Percentiles rank a stretch among this genome's conserved stretches.
Evolutionary conservation across 2,888 invertebrate species (phyloP).

Genomic region (Spialia ferax): DNA sequence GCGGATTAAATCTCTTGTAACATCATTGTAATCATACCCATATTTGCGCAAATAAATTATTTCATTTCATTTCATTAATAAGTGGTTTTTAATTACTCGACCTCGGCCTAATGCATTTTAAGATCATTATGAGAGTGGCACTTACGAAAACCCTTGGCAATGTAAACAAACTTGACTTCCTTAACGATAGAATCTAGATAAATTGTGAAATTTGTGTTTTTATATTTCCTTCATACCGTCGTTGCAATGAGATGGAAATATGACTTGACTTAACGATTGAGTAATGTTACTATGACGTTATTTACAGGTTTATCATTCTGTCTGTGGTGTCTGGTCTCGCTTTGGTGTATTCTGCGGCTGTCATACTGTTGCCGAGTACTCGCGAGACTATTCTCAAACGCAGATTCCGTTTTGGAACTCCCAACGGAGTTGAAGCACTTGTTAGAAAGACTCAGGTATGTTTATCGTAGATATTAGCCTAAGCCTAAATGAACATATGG

Average conservation of each 20-base stretch:
- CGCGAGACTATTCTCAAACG: slow-evolving; percentile 93
- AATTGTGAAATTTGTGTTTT: slow-evolving; percentile 20
- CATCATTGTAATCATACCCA: too few relatives aligned
- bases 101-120: slow-evolving; percentile 8
- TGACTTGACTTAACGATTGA: background rate
- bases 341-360: slow-evolving; percentile 93
- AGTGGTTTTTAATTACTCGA: slow-evolving; percentile 15
- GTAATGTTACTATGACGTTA: background rate
- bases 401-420: slow-evolving; percentile 92
- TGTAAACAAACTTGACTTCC: slow-evolving; percentile 21
- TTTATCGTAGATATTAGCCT: background rate
- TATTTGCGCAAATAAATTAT: too few relatives aligned
- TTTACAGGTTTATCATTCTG: slow-evolving; percentile 92
- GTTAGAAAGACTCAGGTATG: slow-evolving; percentile 93
- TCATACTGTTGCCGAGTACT: slow-evolving; percentile 92
- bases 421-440: slow-evolving; percentile 90
- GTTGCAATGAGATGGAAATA: background rate
- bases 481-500: background rate
- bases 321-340: slow-evolving; percentile 92
- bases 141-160: slow-evolving; percentile 17
- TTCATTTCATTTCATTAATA: too few relatives aligned
- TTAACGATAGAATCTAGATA: background rate
- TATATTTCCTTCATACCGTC: slow-evolving; percentile 3
- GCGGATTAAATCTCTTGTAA: too few relatives aligned
- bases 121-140: slow-evolving; percentile 10